These are phyloP conservation scores for Gymnobelideus leadbeateri DNA, from an alignment of 2,113 vertebrate species.

Conservation along the genomic window DNA sequence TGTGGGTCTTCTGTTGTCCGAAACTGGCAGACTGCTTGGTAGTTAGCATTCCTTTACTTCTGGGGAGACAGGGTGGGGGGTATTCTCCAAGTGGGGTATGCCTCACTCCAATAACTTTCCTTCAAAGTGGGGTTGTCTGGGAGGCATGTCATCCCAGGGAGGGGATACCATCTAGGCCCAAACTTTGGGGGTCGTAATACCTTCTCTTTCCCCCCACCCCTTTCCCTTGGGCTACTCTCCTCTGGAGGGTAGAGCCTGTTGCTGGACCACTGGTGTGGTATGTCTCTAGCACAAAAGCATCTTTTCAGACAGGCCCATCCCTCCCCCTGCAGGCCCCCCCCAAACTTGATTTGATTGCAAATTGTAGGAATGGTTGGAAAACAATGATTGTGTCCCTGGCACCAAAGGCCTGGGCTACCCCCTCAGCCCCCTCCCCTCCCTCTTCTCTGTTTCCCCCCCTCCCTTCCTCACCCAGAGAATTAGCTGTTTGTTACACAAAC, in stretches of 20 bases:
- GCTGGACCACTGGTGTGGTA: slow-evolving; percentile 24
- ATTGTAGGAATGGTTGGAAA: slow-evolving; percentile 34
- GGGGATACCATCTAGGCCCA: not conserved
- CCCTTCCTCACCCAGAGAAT: slow-evolving; percentile 48
- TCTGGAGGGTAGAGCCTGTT: slow-evolving; percentile 61
- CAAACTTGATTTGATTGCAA: not conserved
- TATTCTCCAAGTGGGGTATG: not conserved
- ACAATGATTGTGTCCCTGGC: slow-evolving; percentile 39
- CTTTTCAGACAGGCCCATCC: slow-evolving; percentile 43
- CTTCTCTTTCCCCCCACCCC: slow-evolving; percentile 32
- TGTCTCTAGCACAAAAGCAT: slow-evolving; percentile 53
- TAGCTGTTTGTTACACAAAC: accelerated
- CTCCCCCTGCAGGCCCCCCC: slow-evolving; percentile 20
- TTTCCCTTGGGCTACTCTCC: slow-evolving; percentile 76
- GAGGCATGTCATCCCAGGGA: not conserved
- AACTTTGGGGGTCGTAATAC: not conserved
- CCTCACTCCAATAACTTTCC: not conserved
- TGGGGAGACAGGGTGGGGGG: not conserved
- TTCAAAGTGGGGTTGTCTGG: not conserved
- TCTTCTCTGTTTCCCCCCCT: not conserved
- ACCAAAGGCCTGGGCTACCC: slow-evolving; percentile 2
- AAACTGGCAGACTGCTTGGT: not conserved
- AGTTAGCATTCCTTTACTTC: not conserved
- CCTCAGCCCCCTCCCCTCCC: not conserved
- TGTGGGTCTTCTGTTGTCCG: not conserved